Percentiles rank a stretch among this genome's conserved stretches.
Evolutionary conservation across 1,140 invertebrate genomes (phyloP).

Genomic region (Aricia agestis): DNA sequence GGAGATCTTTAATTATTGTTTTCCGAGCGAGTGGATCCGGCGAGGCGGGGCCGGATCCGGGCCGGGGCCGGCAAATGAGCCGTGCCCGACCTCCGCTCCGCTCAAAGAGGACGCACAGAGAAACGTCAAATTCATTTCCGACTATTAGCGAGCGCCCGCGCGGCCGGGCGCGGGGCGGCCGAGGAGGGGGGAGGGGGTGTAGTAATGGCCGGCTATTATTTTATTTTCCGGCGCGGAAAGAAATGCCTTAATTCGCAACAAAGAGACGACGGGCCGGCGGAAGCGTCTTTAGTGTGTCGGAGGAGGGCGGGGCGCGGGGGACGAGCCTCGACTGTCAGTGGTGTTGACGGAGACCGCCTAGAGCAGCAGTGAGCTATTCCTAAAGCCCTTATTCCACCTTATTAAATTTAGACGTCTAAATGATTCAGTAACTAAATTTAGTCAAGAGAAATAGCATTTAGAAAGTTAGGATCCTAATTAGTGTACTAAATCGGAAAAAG

Average conservation of each 20-base stretch:
- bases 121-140: conserved; percentile 68
- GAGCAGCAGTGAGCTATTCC: too few species aligned
- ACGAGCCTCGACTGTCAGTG: too few species aligned
- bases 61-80: conserved; percentile 45
- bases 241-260: conserved; percentile 67
- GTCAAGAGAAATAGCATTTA: too few species aligned
- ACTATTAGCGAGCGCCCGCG: conserved; percentile 51
- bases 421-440: too few species aligned
- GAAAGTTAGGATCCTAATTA: too few species aligned
- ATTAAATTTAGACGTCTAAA: too few species aligned
- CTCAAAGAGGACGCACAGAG: conserved; percentile 48
- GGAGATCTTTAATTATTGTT: not conserved
- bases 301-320: too few species aligned
- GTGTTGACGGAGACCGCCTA: too few species aligned
- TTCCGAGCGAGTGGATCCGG: not conserved
- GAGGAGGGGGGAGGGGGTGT: conserved; percentile 22
- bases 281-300: conserved; percentile 37
- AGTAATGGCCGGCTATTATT: conserved; percentile 67
- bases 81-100: conserved; percentile 39
- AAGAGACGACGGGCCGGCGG: conserved; percentile 46
- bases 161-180: conserved; percentile 9
- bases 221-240: conserved; percentile 64
- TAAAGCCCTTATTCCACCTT: too few species aligned
- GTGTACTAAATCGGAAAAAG: too few species aligned
- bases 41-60: conserved; percentile 14